Base-by-base conservation (phyloP, 2,113 vertebrate species). In the Sceloporus undulatus region DNA sequence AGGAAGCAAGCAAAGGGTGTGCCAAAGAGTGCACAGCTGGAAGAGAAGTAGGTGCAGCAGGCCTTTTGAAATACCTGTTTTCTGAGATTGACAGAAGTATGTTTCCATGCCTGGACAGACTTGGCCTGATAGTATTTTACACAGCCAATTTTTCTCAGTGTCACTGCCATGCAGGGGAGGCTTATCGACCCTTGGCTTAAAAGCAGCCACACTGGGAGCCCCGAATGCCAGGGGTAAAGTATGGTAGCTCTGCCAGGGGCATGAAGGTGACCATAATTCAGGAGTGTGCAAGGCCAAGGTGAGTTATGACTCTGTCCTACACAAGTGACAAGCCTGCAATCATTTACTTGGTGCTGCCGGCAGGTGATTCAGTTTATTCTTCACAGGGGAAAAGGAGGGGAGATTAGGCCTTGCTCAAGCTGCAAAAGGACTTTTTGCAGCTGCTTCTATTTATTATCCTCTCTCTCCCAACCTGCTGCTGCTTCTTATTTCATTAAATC, bases 261-360 rank as follows among this genome's bases (percentile, higher is more conserved):
- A 38, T 85, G 82, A 86, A 81, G 29, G 84, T 70, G 3, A 76
- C 89, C 0, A 1, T 92, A 93, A 93, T 54, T 92, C 91, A 93
- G 86, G 65, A 89, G 56, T 85, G 79, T 89, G 78, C 11, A 0
- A 88, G 91, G 78, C 80, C 42, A 0, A 65, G 4, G 66, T 91
- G 92, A 93, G 27, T 92, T 92, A 94, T 10, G 0, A 86, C 89
- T 82, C 89, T 62, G 88, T 56, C 90, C 91, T 83, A 92, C 68
- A 40, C 84, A 89, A 79, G 75, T 42, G 0, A 85, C 9, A 78
- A 86, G 54, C 42, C 77, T 14, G 88, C 88, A 2, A 14, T 90
- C 86, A 94, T 87, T 93, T 73, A 90, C 42, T 27, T 68, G 82
- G 85, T n/a, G 76, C 91, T 85, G 85, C 92, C 25, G 0, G 40